These are phyloP conservation scores for Ceratoteleas bidentatus DNA, from an alignment of 1,140 invertebrate genomes.

Conservation along the genomic window DNA sequence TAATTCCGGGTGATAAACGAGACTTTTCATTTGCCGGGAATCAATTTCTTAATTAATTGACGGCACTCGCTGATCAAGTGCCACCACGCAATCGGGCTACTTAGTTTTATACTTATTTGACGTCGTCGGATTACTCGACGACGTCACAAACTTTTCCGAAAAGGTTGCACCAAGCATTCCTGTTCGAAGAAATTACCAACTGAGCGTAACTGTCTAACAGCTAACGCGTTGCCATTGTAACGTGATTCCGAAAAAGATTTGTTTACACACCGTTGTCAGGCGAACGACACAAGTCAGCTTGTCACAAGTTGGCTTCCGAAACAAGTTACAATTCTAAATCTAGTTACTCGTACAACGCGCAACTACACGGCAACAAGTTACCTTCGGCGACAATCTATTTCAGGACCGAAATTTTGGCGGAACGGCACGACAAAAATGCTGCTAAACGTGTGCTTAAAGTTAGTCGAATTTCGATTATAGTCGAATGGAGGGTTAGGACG, in stretches of 20 bases:
- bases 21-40: background rate
- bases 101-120: slow-evolving; percentile 6
- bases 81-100: background rate
- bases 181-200: slow-evolving; percentile 18
- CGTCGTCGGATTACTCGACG: background rate
- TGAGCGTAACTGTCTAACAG: background rate
- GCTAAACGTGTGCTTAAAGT: background rate
- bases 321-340: slow-evolving; percentile 23
- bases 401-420: background rate
- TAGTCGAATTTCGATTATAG: background rate
- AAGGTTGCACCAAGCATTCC: background rate
- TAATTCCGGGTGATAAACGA: background rate
- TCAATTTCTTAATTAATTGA: background rate
- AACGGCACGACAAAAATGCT: background rate
- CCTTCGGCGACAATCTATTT: slow-evolving; percentile 6
- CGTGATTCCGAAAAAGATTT: slow-evolving; percentile 24
- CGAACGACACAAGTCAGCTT: slow-evolving; percentile 13
- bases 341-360: slow-evolving; percentile 12
- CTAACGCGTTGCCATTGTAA: slow-evolving; percentile 14
- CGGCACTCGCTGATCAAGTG: background rate
- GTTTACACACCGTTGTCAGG: slow-evolving; percentile 10
- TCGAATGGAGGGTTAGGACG: too few species aligned
- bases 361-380: slow-evolving; percentile 11
- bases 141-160: background rate
- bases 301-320: background rate